Conservation (phyloP, 2,113 vertebrate species). For the Psilopsiagon aymara region DNA sequence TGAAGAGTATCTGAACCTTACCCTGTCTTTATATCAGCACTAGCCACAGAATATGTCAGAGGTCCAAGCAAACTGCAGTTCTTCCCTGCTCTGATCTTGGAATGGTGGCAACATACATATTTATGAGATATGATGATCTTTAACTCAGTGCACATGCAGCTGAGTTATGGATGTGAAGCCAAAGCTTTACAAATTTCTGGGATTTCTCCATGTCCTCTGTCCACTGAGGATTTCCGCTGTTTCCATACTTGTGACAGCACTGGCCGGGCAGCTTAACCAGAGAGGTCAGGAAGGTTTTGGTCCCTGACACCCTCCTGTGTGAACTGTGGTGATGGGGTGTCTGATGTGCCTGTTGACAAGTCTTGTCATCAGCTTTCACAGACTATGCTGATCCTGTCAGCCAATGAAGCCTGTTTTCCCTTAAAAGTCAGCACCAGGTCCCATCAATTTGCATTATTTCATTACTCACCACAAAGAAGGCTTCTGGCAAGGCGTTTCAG, state of each 20-base stretch:
- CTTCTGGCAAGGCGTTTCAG: constrained; percentile 34
- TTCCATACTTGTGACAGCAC: background rate
- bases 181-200: background rate
- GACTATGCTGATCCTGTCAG: background rate
- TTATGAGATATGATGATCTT: background rate
- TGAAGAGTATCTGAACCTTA: background rate
- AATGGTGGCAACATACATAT: background rate
- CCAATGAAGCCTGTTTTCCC: background rate
- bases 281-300: background rate
- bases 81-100: background rate
- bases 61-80: background rate
- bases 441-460: constrained; percentile 39
- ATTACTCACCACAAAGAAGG: constrained; percentile 39
- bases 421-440: constrained; percentile 6
- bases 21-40: background rate
- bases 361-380: background rate
- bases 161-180: background rate
- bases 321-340: background rate
- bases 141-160: background rate
- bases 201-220: background rate
- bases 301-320: background rate
- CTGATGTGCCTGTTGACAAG: fast-evolving
- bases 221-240: background rate
- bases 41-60: background rate
- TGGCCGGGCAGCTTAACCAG: background rate